phyloP scores from a whole-genome alignment of 2,797 vertebrate genomes.

The Diplodus sargus region DNA sequence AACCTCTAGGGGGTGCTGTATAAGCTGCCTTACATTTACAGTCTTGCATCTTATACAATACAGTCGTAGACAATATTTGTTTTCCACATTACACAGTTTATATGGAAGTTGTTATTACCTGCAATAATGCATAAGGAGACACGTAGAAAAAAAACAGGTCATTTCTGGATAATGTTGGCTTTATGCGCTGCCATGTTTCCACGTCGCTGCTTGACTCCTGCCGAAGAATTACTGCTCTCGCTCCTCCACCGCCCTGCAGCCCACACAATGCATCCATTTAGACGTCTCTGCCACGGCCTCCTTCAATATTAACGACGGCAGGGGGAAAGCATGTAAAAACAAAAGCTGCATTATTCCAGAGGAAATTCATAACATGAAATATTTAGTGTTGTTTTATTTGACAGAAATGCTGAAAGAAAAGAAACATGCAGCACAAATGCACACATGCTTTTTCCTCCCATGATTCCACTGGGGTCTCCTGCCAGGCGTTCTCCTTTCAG shows the following conservation, averaged over 20 bases:
- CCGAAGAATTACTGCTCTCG: constrained; percentile 15
- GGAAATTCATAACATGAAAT: constrained; percentile 78
- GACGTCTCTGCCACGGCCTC: constrained; percentile 37
- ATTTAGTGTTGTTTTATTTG: constrained; percentile 81
- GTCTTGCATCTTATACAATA: background rate
- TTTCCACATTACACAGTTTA: background rate
- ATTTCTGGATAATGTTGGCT: constrained; percentile 5
- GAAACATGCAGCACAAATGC: constrained; percentile 64
- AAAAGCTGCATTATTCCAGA: constrained; percentile 78
- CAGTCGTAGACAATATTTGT: background rate
- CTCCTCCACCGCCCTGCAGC: constrained; percentile 36
- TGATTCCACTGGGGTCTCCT: constrained; percentile 64
- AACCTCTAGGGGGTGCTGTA: background rate
- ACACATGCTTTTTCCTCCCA: constrained; percentile 53
- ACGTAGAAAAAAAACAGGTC: background rate
- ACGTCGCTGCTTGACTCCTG: constrained; percentile 14
- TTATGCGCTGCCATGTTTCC: constrained; percentile 17
- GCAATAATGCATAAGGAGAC: background rate
- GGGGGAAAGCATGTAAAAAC: constrained; percentile 65
- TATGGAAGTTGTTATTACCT: background rate
- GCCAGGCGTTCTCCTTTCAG: constrained; percentile 63
- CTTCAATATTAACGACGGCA: constrained; percentile 76
- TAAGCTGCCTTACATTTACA: background rate
- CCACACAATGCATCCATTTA: constrained; percentile 57
- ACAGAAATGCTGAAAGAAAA: constrained; percentile 67